Percentiles rank a stretch among this genome's conserved stretches.
Evolutionary conservation across 2,113 vertebrate genomes (phyloP).

Genomic region (Stegostoma tigrinum): DNA sequence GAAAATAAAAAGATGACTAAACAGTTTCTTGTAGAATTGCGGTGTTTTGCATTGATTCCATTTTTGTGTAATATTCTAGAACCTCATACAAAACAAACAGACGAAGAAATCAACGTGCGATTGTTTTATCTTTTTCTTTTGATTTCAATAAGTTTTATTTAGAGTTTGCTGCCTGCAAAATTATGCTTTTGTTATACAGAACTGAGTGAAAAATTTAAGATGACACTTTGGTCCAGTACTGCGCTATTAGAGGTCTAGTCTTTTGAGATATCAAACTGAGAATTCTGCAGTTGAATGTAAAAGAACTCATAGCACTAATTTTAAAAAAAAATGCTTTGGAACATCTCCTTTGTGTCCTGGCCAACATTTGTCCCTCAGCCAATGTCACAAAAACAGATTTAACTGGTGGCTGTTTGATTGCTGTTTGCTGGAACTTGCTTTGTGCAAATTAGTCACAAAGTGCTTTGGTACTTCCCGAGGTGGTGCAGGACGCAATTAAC

Average conservation of each 20-base stretch:
- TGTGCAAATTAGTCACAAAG: neutral
- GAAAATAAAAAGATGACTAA: neutral
- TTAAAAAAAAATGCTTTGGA: neutral
- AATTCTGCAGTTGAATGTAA: neutral
- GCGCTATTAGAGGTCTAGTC: no score
- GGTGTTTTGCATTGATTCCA: neutral
- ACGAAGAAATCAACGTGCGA: neutral
- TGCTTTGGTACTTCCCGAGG: neutral
- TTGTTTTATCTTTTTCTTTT: neutral
- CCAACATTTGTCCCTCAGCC: neutral
- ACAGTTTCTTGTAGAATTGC: neutral
- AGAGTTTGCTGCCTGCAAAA: neutral
- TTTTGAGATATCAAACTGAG: no score
- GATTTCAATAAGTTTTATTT: neutral
- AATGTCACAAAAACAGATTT: neutral
- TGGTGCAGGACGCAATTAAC: neutral
- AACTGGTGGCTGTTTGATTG: neutral
- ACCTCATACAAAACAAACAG: neutral
- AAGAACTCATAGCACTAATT: neutral
- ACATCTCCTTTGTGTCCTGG: neutral
- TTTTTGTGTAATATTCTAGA: neutral
- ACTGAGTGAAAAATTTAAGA: neutral
- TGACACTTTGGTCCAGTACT: neutral
- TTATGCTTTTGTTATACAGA: neutral
- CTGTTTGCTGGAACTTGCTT: neutral